A percentile compares a stretch with the other conserved stretches of the same genome.
Conservation (phyloP, 2,113 vertebrate species). For the Dryoscopus gambensis region DNA sequence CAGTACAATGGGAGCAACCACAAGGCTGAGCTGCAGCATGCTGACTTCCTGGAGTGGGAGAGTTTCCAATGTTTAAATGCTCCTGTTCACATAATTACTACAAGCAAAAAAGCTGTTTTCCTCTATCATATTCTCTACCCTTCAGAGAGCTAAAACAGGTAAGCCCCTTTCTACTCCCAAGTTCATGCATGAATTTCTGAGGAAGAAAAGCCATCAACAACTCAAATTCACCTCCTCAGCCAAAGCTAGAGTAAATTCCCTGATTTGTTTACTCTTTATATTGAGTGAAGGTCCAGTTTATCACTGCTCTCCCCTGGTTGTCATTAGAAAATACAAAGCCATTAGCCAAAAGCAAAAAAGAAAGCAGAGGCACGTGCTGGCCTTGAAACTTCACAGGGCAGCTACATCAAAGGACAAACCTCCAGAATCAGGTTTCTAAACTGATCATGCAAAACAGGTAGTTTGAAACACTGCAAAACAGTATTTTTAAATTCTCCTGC, state of each 20-base stretch:
- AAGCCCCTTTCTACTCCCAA: neutral
- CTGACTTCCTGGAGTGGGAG: neutral
- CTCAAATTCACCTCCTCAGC: neutral
- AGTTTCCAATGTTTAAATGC: neutral
- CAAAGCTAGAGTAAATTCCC: neutral
- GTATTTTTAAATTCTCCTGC: neutral
- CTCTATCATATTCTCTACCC: no score
- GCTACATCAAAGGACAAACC: neutral
- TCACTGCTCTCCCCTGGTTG: neutral
- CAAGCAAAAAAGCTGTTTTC: neutral
- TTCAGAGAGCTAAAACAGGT: neutral
- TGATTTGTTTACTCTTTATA: neutral
- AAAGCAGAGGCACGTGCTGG: rapidly evolving
- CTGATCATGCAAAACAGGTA: neutral
- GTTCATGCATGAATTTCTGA: neutral
- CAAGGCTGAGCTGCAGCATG: neutral
- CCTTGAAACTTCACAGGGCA: neutral
- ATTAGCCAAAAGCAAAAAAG: neutral
- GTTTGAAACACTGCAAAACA: neutral
- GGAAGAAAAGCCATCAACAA: neutral
- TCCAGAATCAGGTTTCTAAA: neutral
- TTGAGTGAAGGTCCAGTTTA: neutral
- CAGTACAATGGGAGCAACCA: neutral
- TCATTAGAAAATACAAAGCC: neutral
- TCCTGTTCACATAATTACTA: neutral